Percentiles rank a stretch among this genome's conserved stretches.
phyloP scores from a whole-genome alignment of 2,888 invertebrate genomes.

The Corbicula japonica region DNA sequence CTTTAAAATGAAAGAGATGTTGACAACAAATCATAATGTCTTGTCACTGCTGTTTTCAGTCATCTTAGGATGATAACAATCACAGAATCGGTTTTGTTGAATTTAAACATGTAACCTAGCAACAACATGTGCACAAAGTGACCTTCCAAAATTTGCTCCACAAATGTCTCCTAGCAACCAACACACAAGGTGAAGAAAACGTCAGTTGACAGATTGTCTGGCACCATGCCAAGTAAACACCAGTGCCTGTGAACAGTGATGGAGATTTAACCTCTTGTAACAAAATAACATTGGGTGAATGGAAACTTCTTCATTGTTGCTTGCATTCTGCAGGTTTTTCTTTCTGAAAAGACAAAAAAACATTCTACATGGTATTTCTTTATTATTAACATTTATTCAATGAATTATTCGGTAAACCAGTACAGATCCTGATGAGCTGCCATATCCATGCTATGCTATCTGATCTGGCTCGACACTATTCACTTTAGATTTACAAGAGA shows the following conservation, averaged over 20 bases:
- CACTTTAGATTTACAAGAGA: no score
- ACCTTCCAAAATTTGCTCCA: neutral
- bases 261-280: neutral
- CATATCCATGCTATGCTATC: no score
- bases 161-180: constrained; percentile 10
- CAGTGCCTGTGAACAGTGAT: constrained; percentile 3
- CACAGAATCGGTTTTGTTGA: neutral
- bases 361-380: no score
- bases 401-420: no score
- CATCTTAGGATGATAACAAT: neutral
- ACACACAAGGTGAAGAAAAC: constrained; percentile 6
- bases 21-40: neutral
- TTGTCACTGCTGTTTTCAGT: neutral
- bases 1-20: no score
- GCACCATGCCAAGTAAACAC: neutral
- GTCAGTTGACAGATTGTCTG: constrained; percentile 7
- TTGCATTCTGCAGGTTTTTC: constrained; percentile 80
- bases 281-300: neutral
- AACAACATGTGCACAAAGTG: neutral
- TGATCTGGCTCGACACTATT: no score
- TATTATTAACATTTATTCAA: no score
- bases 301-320: constrained; percentile 72
- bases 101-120: neutral
- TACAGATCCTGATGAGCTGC: no score
- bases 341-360: constrained; percentile 68